Evolutionary conservation across 1,140 invertebrate species (phyloP), one percentile per base, ranked within the genome.

Genomic region (Drepana arcuata): DNA sequence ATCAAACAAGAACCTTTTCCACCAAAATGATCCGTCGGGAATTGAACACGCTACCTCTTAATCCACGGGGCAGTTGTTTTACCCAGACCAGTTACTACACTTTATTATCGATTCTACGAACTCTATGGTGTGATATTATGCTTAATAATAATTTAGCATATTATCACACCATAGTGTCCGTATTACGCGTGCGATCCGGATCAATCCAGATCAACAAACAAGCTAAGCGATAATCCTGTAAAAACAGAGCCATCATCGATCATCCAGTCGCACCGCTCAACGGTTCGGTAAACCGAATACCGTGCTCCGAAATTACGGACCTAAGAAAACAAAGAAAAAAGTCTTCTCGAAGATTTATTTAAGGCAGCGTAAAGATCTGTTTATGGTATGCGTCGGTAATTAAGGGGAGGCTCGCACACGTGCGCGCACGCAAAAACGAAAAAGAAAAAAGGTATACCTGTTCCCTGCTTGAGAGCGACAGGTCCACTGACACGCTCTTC

Each of bases 341-440:
- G 47, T 36, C 30, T 48, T 34, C 43, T 30, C 65, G 65, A 77
- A 79, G 77, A 81, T 81, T 81, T 81, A 81, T 81, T 81, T 81
- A 79, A 81, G 70, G 77, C 64, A 79, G 77, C 77, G 77, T 79
- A 81, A 81, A 81, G 72, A 79, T 81, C 70, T 81, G 77, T 81
- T 81, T 81, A 81, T 81, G 74, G 74, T 81, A 79, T 79, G 74
- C 69, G 74, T 74, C 60, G 58, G 70, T 79, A 79, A 77, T 81
- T 77, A 81, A 79, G 73, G 72, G 69, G 64, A 58, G 63, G 69
- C 56, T 41, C 36, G 67, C 65, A 77, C 73, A 77, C 74, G 74
- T 77, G 74, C 73, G 71, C 62, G 53, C 41, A 31, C 60, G 74
- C 67, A 71, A 70, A 74, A 77, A 75, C 57, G 62, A 63, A 64